A percentile compares a stretch with the other conserved stretches of the same genome.
These are phyloP conservation scores for Acanthurus leucopareius DNA, from an alignment of 2,797 vertebrate species.

Conservation along the genomic window DNA sequence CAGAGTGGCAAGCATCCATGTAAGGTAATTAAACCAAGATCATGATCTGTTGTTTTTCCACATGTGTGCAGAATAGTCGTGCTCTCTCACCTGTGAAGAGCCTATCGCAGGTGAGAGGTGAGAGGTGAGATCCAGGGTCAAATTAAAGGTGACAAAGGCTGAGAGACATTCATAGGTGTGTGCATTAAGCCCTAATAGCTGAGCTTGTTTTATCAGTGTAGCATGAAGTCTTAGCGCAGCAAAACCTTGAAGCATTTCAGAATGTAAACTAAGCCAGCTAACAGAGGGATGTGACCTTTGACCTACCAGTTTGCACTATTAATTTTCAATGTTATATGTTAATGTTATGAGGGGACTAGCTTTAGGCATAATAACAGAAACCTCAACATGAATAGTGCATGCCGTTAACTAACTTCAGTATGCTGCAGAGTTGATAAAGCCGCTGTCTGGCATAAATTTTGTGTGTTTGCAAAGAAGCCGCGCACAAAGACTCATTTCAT, in stretches of 20 bases:
- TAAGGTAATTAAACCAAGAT: constrained; percentile 64
- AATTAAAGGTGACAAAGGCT: not conserved
- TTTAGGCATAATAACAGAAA: constrained; percentile 36
- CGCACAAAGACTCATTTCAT: constrained; percentile 48
- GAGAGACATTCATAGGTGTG: not conserved
- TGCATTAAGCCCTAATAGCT: constrained; percentile 16
- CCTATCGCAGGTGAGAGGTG: constrained; percentile 23
- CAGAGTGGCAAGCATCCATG: constrained; percentile 41
- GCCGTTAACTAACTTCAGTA: constrained; percentile 41
- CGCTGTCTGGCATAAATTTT: constrained; percentile 42
- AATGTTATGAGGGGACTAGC: constrained; percentile 28
- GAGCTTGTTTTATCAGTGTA: constrained; percentile 37
- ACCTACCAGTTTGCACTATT: constrained; percentile 37
- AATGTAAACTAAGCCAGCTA: constrained; percentile 40
- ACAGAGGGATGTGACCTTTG: constrained; percentile 41
- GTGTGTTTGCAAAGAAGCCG: constrained; percentile 52
- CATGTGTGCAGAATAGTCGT: constrained; percentile 22
- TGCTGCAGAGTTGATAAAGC: constrained; percentile 45
- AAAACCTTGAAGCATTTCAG: constrained; percentile 28
- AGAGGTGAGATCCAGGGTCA: constrained; percentile 23
- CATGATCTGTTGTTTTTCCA: constrained; percentile 53
- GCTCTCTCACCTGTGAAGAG: constrained; percentile 7
- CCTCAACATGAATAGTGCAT: constrained; percentile 43
- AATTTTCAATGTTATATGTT: constrained; percentile 35
- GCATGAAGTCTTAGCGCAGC: constrained; percentile 23